Evolutionary conservation across 53 echinoderm and acorn worm species (phyloP), one percentile per base, ranked within the genome.

Genomic region (Actinopyga echinites): DNA sequence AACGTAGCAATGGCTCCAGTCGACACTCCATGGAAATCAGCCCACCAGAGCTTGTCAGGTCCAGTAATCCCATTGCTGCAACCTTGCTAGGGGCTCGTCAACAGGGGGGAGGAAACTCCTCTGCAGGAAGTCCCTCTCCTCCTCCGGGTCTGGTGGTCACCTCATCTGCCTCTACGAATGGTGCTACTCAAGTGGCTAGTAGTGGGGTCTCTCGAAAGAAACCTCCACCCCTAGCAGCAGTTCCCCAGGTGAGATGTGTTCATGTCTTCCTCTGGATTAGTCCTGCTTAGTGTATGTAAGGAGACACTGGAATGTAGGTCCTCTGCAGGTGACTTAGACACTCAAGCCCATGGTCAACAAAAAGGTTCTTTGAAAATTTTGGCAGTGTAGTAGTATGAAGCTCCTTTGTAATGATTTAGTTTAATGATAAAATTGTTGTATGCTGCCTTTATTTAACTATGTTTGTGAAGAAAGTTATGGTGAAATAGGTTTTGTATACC

Each of bases 1-100:
- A 89, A 23, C 52, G 75, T 20, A 29, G 60, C 32, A 73, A 84
- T 40, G 75, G 56, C 40, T 77, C 68, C 84, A 89, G 83, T 29
- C 85, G 93, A 19, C 93, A 96, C 84, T 96, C 96, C 52, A 93
- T 96, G 96, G 96, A 96, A 85, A 96, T 96, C 84, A 92, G 93
- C 28, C 87, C 93, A 21, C 96, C 96, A 0, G 93, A 94, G 43
- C 92, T 96, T 42, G 74, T 96, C 21, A 82, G 96, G 12, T 93
- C 96, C 74, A 94, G 93, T 56, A 96, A 94, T 57, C 92, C 93
- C 17, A 88, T 91, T 21, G 96, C 96, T 43, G 92, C 96, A 49
- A 94, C 85, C 74, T 86, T 96, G 6, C 83, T 96, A 9, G 92
- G 89, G 12, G 84, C 83, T 29, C 60, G 81, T 15, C 81, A 80